Evolutionary conservation across 2,113 vertebrate genomes (phyloP), one percentile per base, ranked within the genome.

Genomic region (Acrocephalus kingi): DNA sequence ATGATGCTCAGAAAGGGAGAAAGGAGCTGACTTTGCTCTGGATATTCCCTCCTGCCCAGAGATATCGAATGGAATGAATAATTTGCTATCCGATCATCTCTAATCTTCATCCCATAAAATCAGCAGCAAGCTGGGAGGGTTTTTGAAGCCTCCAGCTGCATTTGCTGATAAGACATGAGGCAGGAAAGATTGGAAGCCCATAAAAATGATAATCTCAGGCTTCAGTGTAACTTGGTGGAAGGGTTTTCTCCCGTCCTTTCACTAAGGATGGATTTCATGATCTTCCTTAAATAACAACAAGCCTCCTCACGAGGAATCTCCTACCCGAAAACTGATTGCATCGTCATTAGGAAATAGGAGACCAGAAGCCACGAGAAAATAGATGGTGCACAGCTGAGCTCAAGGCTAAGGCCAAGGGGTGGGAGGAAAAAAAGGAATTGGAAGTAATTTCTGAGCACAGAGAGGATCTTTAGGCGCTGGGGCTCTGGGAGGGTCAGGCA

Each of bases 61-160:
- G 15, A 31, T 95, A 90, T 75, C 7, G 11, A 82, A 81, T 68
- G 45, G 94, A 96, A 95, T 96, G 93, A 93, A 96, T 96, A 97
- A 97, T 96, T 96, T 72, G 72, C 93, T 97, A 97, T 96, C 94
- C 58, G n/a, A 94, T 93, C 96, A 96, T 97, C 96, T 96, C 96
- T 97, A 96, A 96, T 97, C 96, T 96, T 95, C 33, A 2, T 92
- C 92, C 95, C 95, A 66, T 90, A 96, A 97, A 96, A 97, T 97
- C 96, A 89, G 94, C 92, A 94, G 96, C 90, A 89, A 92, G 86
- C 96, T 93, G 88, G 92, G 96, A 93, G 92, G 95, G 83, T 92
- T 94, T 96, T 95, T 96, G 96, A 97, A 96, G 96, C 94, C 95
- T 97, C 96, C 96, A 96, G 95, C 96, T 97, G 96, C 96, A 95